Base-by-base conservation (phyloP, 2,888 invertebrate genomes). In the Drosophila peninsularis region DNA sequence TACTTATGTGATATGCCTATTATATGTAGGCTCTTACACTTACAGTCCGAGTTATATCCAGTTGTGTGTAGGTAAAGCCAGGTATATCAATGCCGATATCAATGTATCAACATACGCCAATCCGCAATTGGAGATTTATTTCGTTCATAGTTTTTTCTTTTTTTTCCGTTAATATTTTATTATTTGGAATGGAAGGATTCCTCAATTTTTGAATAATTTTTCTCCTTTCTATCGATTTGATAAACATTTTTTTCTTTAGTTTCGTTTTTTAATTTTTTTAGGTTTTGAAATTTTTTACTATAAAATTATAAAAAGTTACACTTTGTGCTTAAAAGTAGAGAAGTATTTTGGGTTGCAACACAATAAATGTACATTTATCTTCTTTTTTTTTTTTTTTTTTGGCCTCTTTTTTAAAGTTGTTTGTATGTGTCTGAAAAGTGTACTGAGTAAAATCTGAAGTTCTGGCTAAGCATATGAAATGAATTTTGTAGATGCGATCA, bases 271-370 rank as follows among this genome's bases (percentile, higher is more conserved):
- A 30, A 30, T 10, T 30, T 9, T 36, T 44, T 34, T 27, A 6
- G 27, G 1, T 37, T 27, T 39, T 27, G 9, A 4, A 7, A 4
- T 41, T 21, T 55, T 39, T 39, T n/a, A 24, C 5, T 53, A 41
- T 3, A 45, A 56, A 56, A 27, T 17, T 45, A 55, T 24, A 44
- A 30, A 55, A 55, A 44, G n/a, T 55, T 42, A 5, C 42, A 55
- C 55, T 55, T 32, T 55, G 5, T 2, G 13, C 55, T 44, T 55
- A 42, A 34, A 10, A 30, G 27, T 30, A 30, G 7, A 30, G 6
- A 30, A 24, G 24, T 24, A 24, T 30, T 30, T 30, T 7, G 27
- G 27, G 0, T 30, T 14, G 17, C 39, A 39, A 4, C 17, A 39
- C 17, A 7, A 6, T 30, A 7, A 6, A 7, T 30, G 6, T 30